A percentile compares a stretch with the other conserved stretches of the same genome.
Evolutionary conservation across 2,888 invertebrate species (phyloP).

Genomic region (Eupithecia subfuscata): DNA sequence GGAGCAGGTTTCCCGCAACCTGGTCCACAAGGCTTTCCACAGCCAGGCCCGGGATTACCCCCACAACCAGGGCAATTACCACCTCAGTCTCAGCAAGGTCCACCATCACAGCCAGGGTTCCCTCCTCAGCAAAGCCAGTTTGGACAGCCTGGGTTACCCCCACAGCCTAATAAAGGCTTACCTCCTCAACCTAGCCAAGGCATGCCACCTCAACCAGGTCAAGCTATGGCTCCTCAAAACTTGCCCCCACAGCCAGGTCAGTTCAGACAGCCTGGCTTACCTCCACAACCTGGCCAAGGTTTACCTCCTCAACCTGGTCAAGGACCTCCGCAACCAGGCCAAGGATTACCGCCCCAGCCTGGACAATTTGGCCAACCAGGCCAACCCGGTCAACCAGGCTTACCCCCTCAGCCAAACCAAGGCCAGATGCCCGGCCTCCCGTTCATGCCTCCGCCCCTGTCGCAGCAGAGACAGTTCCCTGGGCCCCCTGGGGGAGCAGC

Average conservation of each 20-base stretch:
- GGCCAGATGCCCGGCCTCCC: slow-evolving; percentile 63
- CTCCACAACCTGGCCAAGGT: slow-evolving; percentile 12
- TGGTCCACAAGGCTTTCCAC: slow-evolving; percentile 45
- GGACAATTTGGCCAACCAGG: slow-evolving; percentile 25
- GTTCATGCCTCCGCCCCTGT: slow-evolving; percentile 78
- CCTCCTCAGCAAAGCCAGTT: slow-evolving; percentile 41
- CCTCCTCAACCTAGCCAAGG: slow-evolving; percentile 48
- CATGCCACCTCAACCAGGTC: slow-evolving; percentile 45
- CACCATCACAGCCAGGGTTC: slow-evolving; percentile 39
- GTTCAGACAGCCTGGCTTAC: slow-evolving; percentile 53
- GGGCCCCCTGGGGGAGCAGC: slow-evolving; percentile 53
- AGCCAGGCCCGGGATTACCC: slow-evolving; percentile 25
- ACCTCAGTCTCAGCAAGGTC: slow-evolving; percentile 24
- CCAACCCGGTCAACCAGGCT: slow-evolving; percentile 23
- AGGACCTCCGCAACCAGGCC: slow-evolving; percentile 14
- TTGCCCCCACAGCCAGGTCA: slow-evolving; percentile 48
- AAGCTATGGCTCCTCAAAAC: slow-evolving; percentile 6
- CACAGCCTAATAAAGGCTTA: slow-evolving; percentile 44
- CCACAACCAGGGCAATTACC: slow-evolving; percentile 45
- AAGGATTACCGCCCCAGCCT: slow-evolving; percentile 34
- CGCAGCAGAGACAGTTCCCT: slow-evolving; percentile 64
- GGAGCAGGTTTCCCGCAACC: slow-evolving; percentile 15
- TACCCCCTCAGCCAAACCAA: slow-evolving; percentile 46
- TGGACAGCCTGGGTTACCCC: slow-evolving; percentile 46
- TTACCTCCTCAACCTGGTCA: slow-evolving; percentile 44